Conservation (phyloP, 2,888 invertebrate genomes). For the Drosophila rubida region DNA sequence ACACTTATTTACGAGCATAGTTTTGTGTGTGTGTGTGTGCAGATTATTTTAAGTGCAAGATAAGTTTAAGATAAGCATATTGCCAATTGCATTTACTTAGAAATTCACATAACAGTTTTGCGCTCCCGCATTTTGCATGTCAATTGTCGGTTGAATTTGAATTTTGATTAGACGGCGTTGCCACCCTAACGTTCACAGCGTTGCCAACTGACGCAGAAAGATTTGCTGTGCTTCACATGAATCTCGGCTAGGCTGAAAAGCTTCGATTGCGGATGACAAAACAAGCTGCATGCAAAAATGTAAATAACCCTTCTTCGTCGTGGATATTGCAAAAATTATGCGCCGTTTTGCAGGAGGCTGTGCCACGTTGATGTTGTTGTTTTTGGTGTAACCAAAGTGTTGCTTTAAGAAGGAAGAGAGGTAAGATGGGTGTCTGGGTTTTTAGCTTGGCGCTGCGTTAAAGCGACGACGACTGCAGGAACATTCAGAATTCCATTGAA, state of each 20-base stretch:
- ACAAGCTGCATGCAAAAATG: conserved; percentile 17
- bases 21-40: not conserved
- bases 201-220: not conserved
- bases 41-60: conserved; percentile 6
- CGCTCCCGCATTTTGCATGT: not conserved
- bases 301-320: conserved; percentile 11
- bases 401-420: conserved; percentile 23
- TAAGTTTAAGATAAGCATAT: conserved; percentile 7
- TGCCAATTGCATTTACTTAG: not conserved
- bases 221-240: not conserved
- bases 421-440: conserved; percentile 60
- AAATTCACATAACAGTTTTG: not conserved
- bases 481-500: conserved; percentile 71
- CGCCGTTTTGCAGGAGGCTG: conserved; percentile 48
- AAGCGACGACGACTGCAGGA: conserved; percentile 25
- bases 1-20: conserved; percentile 25
- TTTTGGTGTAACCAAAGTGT: conserved; percentile 48
- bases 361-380: conserved; percentile 33
- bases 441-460: conserved; percentile 48
- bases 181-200: not conserved
- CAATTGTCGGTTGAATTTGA: conserved; percentile 10
- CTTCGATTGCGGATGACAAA: not conserved
- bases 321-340: conserved; percentile 40
- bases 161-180: not conserved
- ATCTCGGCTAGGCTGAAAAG: not conserved